A percentile compares a stretch with the other conserved stretches of the same genome.
These are phyloP conservation scores for Lissocephala sabroskyi DNA, from an alignment of 2,888 invertebrate species.

Conservation along the genomic window DNA sequence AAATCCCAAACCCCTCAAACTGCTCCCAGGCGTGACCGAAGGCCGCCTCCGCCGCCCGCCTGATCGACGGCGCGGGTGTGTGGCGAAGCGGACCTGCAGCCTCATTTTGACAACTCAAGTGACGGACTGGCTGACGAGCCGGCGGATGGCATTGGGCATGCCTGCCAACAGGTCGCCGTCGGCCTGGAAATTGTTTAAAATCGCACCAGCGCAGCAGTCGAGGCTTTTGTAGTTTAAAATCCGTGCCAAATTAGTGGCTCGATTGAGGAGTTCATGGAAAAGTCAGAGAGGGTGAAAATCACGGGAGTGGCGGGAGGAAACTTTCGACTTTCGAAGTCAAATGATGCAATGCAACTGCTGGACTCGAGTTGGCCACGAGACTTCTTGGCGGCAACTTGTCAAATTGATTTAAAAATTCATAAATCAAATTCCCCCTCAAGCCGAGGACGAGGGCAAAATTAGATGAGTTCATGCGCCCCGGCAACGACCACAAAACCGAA, in stretches of 20 bases:
- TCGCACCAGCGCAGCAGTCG: constrained; percentile 30
- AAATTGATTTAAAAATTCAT: constrained; percentile 59
- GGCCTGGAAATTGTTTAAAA: constrained; percentile 9
- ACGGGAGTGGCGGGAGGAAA: no score
- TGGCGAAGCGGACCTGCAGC: background rate
- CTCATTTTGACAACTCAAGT: constrained; percentile 47
- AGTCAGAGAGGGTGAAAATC: no score
- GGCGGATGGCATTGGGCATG: constrained; percentile 41
- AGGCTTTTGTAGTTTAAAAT: no score
- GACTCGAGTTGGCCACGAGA: no score
- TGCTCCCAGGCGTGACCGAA: constrained; percentile 2
- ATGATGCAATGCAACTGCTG: no score
- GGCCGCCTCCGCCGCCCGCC: background rate
- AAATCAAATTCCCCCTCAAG: constrained; percentile 38
- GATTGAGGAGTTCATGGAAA: no score
- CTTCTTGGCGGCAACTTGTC: constrained; percentile 34
- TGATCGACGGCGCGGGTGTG: background rate
- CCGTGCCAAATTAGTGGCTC: no score
- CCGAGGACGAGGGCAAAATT: constrained; percentile 34
- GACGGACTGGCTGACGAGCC: constrained; percentile 41
- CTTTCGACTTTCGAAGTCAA: no score
- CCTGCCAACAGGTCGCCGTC: constrained; percentile 34
- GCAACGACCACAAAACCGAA: constrained; percentile 36
- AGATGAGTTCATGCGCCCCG: constrained; percentile 39
- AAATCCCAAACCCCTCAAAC: constrained; percentile 4